These are phyloP conservation scores for Pteruthius melanotis DNA, from an alignment of 2,113 vertebrate genomes.

Conservation along the genomic window DNA sequence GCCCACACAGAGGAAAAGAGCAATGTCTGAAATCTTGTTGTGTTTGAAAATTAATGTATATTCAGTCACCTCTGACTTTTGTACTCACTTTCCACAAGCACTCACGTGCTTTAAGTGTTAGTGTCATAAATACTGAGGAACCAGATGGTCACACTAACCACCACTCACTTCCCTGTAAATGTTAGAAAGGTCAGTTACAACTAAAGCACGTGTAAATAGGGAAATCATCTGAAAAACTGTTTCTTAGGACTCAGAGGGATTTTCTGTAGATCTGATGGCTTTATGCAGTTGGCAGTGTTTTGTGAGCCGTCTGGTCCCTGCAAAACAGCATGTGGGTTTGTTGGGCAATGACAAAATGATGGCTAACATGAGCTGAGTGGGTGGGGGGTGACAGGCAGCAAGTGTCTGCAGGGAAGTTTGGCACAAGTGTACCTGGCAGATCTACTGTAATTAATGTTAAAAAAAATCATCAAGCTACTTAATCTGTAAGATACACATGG, in stretches of 20 bases:
- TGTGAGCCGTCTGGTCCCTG: neutral
- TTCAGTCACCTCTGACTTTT: neutral
- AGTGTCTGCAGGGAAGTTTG: neutral
- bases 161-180: neutral
- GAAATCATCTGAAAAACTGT: neutral
- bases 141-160: neutral
- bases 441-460: neutral
- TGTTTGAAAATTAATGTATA: neutral
- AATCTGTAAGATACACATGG: accelerated
- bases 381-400: neutral
- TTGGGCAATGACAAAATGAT: neutral
- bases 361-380: neutral
- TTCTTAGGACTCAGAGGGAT: neutral
- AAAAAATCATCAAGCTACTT: neutral
- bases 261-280: neutral
- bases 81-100: neutral
- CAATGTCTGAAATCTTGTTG: neutral
- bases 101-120: neutral
- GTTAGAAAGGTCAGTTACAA: neutral
- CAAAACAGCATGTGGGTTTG: neutral
- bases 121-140: neutral
- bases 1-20: neutral
- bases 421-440: neutral
- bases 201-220: neutral
- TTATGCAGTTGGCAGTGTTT: neutral